Evolutionary conservation across 1,140 invertebrate genomes (phyloP).

Genomic region (Venustaconcha ellipsiformis): DNA sequence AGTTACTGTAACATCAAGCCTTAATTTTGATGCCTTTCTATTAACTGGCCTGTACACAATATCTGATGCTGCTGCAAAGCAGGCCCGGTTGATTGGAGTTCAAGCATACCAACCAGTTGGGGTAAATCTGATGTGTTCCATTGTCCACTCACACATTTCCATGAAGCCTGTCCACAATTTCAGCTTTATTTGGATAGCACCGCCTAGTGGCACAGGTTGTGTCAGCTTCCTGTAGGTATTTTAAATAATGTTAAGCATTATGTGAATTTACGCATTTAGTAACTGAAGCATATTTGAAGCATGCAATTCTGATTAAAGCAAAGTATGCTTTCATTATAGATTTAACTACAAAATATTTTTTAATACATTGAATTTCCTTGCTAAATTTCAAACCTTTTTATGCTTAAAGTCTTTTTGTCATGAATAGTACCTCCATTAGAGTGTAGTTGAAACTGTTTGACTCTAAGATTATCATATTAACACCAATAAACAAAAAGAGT

Average conservation of each 20-base stretch:
- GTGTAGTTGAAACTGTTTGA: too few species aligned
- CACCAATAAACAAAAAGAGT: too few species aligned
- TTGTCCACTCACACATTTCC: constrained; percentile 64
- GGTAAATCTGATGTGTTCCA: constrained; percentile 65
- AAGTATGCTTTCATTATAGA: too few species aligned
- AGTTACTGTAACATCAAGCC: constrained; percentile 58
- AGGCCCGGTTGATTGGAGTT: constrained; percentile 27
- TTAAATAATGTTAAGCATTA: not conserved
- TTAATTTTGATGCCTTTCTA: constrained; percentile 70
- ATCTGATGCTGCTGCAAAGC: constrained; percentile 43
- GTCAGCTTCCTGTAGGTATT: constrained; percentile 69
- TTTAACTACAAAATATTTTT: too few species aligned
- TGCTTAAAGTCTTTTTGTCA: too few species aligned
- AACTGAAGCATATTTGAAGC: too few species aligned
- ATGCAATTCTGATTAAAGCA: too few species aligned
- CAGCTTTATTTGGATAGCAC: constrained; percentile 69
- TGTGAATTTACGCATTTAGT: too few species aligned
- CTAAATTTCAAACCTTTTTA: too few species aligned
- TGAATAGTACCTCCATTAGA: too few species aligned
- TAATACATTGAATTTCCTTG: too few species aligned
- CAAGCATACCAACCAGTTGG: constrained; percentile 39
- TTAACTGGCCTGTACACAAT: constrained; percentile 68
- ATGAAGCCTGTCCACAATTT: constrained; percentile 55
- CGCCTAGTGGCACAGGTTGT: constrained; percentile 69
- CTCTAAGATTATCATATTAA: too few species aligned